Evolutionary conservation across 2,888 invertebrate species (phyloP).

Genomic region (Sphaerophoria taeniata): DNA sequence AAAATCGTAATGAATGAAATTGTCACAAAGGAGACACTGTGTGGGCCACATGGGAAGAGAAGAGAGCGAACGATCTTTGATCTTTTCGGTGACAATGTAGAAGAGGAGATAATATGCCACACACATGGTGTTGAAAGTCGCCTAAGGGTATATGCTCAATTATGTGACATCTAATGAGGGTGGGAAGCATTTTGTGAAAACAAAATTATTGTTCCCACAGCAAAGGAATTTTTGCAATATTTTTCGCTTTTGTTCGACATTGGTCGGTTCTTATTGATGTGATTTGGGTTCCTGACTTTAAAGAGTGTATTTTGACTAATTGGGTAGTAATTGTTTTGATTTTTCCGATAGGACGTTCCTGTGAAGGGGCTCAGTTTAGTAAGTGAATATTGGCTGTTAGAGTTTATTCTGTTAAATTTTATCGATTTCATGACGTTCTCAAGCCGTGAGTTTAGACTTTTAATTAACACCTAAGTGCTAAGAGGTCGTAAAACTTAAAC

Average conservation of each 20-base stretch:
- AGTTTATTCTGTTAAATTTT: too few species aligned
- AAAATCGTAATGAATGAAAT: constrained; percentile 50
- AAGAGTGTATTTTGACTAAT: too few species aligned
- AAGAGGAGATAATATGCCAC: constrained; percentile 49
- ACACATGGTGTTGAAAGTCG: constrained; percentile 44
- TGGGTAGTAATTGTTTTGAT: too few species aligned
- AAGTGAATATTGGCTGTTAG: too few species aligned
- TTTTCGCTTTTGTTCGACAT: background rate
- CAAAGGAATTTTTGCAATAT: constrained; percentile 10
- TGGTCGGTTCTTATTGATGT: background rate
- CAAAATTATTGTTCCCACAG: constrained; percentile 54
- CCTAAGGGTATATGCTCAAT: constrained; percentile 35
- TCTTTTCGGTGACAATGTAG: constrained; percentile 38
- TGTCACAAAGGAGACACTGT: constrained; percentile 26
- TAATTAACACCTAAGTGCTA: too few species aligned
- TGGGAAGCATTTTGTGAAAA: constrained; percentile 54
- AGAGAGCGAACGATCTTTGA: constrained; percentile 36
- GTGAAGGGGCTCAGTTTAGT: too few species aligned
- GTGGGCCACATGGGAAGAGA: background rate
- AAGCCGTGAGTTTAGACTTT: too few species aligned
- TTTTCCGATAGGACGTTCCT: too few species aligned
- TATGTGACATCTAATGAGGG: constrained; percentile 59
- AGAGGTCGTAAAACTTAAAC: too few species aligned
- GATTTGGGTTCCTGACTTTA: too few species aligned
- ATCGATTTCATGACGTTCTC: too few species aligned